Base-by-base conservation (phyloP, 2,797 vertebrate genomes). In the Artibeus lituratus region DNA sequence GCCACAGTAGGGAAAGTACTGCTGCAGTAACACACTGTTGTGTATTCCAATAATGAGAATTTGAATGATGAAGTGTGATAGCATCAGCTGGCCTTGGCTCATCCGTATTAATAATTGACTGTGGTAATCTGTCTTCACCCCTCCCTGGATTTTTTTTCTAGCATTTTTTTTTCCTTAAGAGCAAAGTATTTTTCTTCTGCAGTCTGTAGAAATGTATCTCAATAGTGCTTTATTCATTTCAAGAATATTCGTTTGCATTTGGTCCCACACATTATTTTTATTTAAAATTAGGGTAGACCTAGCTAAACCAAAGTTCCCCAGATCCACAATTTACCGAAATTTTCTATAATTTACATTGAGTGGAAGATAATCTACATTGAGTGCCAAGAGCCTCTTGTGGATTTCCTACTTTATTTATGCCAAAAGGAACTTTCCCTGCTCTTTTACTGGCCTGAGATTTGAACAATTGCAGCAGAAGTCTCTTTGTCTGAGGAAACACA, bases 31-130 rank as follows among this genome's bases (percentile, higher is more conserved):
- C 59, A 84, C 88, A 94, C 18, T 21, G 89, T 49, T 88, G 51
- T 90, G n/a, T 88, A 51, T 88, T 53, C 73, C 74, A 88, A 90
- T 83, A 96, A 95, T 73, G 89, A 97, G 89, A 93, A 90, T 77
- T 44, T 88, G 84, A 93, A 92, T 90, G 80, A 96, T 93, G 83
- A 91, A 92, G 37, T 76, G 42, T 51, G 83, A 87, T 78, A 78
- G 59, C 72, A 70, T 94, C 82, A 70, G 83, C 62, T 93, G 81
- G 55, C 77, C 81, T 55, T 74, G 81, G 37, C n/a, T 95, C 87
- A 90, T 97, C 81, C 35, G 2, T 95, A 87, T 88, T 86, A 85
- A 95, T 94, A 96, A 96, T 51, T 87, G 83, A 95, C 59, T 1
- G 4, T 10, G 91, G 55, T 47, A 77, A 86, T 96, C 81, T 76